phyloP scores from a whole-genome alignment of 2,888 invertebrate genomes.

The Orthonychiurus folsomi region DNA sequence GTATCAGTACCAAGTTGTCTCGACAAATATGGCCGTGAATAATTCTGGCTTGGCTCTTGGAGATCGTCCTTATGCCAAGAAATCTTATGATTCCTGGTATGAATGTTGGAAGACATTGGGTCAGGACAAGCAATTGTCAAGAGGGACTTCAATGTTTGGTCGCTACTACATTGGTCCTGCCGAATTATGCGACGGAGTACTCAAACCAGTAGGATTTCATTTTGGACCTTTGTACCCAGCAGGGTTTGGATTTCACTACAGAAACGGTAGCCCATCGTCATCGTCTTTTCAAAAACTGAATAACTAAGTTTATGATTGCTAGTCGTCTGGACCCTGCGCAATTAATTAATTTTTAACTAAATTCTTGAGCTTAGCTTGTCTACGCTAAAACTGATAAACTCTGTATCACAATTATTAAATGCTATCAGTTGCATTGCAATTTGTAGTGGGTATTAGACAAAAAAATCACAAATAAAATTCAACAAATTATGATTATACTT shows the following conservation, averaged over 20 bases:
- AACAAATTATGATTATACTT: too few relatives aligned
- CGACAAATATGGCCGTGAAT: slow-evolving; percentile 81
- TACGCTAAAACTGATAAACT: too few relatives aligned
- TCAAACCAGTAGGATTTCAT: background rate
- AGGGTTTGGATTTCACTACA: background rate
- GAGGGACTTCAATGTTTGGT: slow-evolving; percentile 74
- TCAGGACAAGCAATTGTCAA: slow-evolving; percentile 65
- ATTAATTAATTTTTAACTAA: too few relatives aligned
- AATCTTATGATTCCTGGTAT: slow-evolving; percentile 64
- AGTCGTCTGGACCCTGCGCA: too few relatives aligned
- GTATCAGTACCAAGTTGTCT: slow-evolving; percentile 85
- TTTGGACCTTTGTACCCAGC: background rate
- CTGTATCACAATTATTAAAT: too few relatives aligned
- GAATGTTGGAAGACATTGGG: slow-evolving; percentile 74
- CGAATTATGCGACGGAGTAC: background rate
- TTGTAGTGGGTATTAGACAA: too few relatives aligned
- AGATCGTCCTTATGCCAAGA: slow-evolving; percentile 71
- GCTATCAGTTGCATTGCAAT: too few relatives aligned
- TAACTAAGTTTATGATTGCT: too few relatives aligned
- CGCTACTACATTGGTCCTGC: slow-evolving; percentile 54
- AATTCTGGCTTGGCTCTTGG: slow-evolving; percentile 74
- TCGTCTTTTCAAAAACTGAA: too few relatives aligned
- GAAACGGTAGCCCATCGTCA: too few relatives aligned
- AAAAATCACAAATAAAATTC: too few relatives aligned
- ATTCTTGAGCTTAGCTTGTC: too few relatives aligned